Evolutionary conservation across 1,140 invertebrate genomes (phyloP), one percentile per base, ranked within the genome.

Genomic region (Propsilocerus akamusi): DNA sequence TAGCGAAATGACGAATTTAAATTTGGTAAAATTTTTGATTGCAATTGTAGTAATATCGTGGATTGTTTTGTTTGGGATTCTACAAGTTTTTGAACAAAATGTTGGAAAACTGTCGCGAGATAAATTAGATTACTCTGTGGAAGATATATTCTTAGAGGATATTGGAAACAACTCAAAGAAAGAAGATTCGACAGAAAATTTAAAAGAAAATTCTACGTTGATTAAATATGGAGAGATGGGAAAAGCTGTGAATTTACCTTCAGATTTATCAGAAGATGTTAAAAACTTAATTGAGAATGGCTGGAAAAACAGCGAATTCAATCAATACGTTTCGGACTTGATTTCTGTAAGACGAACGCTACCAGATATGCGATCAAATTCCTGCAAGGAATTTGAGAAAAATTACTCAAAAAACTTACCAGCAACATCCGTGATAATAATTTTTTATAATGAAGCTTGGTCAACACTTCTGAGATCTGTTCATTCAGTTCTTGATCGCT

Each of bases 231-330:
- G 83, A 23, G 91, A 95, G 65, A 78, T 88, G 72, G 93, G 93
- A 17, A 80, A 81, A 66, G 78, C 90, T 0, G 88, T 97, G 1
- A 69, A 78, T 6, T 69, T 97, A 50, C 84, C 89, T 12, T 76
- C 82, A 55, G 88, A 95, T 58, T 69, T 97, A 55, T 66, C 71
- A 50, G 75, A 76, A 1, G 89, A 92, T 51, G 80, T 89, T 53
- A 86, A 90, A 60, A 80, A 81, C 56, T 76, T 88, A 49, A 91
- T 94, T 22, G 87, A 96, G 53, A 81, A 91, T 53, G 95, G 96
- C 12, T 99, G 93, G 90, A 72, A 83, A 60, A 91, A 94, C 59
- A 99, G 99, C 68, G 95, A 94, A 5, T 98, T 98, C 68, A 99
- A 99, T 75, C 92, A 98, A 67, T 99, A 97, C 63, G 89, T 80